A percentile compares a stretch with the other conserved stretches of the same genome.
Conservation (phyloP, 2,888 invertebrate genomes). For the Ormyrus rosae region DNA sequence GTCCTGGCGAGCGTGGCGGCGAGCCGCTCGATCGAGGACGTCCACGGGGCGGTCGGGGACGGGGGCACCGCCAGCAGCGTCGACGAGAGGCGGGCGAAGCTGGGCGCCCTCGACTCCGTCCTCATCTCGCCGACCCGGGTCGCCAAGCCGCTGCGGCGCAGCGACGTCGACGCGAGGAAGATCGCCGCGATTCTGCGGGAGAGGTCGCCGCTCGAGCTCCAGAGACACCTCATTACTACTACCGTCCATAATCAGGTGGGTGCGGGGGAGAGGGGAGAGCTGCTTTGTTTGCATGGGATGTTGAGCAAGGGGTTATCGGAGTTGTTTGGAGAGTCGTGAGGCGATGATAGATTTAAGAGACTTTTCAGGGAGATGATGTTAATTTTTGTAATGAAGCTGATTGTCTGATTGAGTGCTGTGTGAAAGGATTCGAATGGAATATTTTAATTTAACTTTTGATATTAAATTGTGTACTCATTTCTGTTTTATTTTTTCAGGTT, state of each 20-base stretch:
- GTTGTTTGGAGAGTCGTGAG: too few relatives aligned
- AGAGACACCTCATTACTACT: slow-evolving; percentile 88
- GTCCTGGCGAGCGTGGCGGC: slow-evolving; percentile 64
- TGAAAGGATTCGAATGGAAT: too few relatives aligned
- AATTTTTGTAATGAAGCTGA: too few relatives aligned
- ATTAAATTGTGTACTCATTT: not conserved
- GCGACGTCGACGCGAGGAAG: slow-evolving; percentile 83
- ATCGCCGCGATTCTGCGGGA: slow-evolving; percentile 90
- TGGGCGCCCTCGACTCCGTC: slow-evolving; percentile 83
- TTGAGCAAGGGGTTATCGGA: too few relatives aligned
- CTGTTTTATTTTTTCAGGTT: slow-evolving; percentile 78
- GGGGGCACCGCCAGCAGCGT: slow-evolving; percentile 56
- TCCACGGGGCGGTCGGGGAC: slow-evolving; percentile 59
- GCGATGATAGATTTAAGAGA: too few relatives aligned
- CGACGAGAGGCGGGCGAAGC: slow-evolving; percentile 70
- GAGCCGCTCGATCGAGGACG: slow-evolving; percentile 65
- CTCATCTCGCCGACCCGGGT: slow-evolving; percentile 82
- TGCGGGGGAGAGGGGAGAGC: too few relatives aligned
- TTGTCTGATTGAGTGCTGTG: too few relatives aligned
- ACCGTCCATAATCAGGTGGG: slow-evolving; percentile 90
- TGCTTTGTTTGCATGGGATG: too few relatives aligned
- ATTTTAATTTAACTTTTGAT: not conserved
- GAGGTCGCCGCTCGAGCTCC: slow-evolving; percentile 88
- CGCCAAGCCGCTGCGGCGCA: slow-evolving; percentile 77
- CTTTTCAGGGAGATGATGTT: too few relatives aligned